phyloP scores from a whole-genome alignment of 2,113 vertebrate genomes.

The Lutjanus erythropterus region DNA sequence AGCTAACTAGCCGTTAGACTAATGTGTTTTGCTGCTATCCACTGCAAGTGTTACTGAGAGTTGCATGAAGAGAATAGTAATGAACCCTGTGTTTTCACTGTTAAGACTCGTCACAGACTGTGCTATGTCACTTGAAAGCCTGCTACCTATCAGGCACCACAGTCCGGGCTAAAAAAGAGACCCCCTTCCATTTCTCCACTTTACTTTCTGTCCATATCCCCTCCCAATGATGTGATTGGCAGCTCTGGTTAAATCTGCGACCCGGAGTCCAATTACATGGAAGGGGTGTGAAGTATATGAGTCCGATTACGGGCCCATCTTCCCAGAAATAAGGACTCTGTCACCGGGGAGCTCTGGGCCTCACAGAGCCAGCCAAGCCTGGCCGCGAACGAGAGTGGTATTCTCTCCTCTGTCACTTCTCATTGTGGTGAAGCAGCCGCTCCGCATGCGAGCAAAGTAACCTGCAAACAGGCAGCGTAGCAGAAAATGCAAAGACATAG shows the following conservation, averaged over 20 bases:
- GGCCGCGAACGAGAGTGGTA: constrained; percentile 56
- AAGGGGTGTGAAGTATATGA: constrained; percentile 59
- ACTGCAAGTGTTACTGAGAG: background rate
- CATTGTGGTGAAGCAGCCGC: constrained; percentile 59
- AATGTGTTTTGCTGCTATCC: background rate
- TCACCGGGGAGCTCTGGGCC: constrained; percentile 56
- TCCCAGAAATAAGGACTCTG: constrained; percentile 76
- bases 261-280: constrained; percentile 71
- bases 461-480: constrained; percentile 39
- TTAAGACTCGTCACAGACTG: background rate
- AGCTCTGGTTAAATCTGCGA: constrained; percentile 58
- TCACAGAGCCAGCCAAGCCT: constrained; percentile 62
- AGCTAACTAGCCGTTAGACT: background rate
- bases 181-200: constrained; percentile 17
- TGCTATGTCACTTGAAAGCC: background rate
- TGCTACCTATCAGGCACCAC: background rate
- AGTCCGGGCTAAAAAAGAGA: background rate
- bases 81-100: background rate
- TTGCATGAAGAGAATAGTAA: background rate
- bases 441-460: constrained; percentile 34
- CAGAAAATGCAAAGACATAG: constrained; percentile 52
- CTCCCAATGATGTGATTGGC: constrained; percentile 56
- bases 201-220: constrained; percentile 40
- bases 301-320: constrained; percentile 73
- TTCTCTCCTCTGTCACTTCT: constrained; percentile 75